Base-by-base conservation (phyloP, 2,797 vertebrate genomes). In the Poecilia picta region DNA sequence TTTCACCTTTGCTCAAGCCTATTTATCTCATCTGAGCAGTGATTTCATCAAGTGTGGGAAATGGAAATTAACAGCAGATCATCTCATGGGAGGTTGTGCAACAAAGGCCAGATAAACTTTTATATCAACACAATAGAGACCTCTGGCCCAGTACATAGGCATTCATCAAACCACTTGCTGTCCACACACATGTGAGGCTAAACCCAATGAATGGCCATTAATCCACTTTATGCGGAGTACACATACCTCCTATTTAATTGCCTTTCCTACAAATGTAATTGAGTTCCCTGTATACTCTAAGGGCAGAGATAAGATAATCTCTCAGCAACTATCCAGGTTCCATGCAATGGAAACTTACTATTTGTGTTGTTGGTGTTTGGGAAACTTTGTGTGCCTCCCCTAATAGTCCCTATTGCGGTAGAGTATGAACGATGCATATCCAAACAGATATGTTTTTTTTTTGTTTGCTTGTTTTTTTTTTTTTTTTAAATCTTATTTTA, bases 321-420 rank as follows among this genome's bases (percentile, higher is more conserved):
- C 75, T 83, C 13, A 71, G 68, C 68, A 70, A 68, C 68, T 82
- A 78, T 72, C 47, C 53, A 39, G 78, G 39, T 84, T 78, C 45
- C 72, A 57, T 81, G 87, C 72, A 88, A 81, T 89, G 91, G 91
- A 94, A 94, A 92, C 87, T 90, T 91, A 88, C 89, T 89, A 88
- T 89, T 92, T 89, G 85, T 45, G 41, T 71, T 81, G 88, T 89
- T 70, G 77, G 81, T 86, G 80, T 83, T 79, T 83, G 89, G 87
- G 92, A 93, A 88, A 86, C 85, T 78, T 89, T 75, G 59, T 77
- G 75, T 83, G 83, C 77, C 84, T 87, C 62, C 64, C 39, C 82
- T 66, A 79, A 83, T 77, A 75, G 72, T 78, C 81, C 83, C 55
- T 76, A 64, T 76, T 72, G 79, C n/a, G 43, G 77, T 18, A 36